A percentile compares a stretch with the other conserved stretches of the same genome.
phyloP scores from a whole-genome alignment of 2,888 invertebrate genomes.

The Digitonthophagus gazella region DNA sequence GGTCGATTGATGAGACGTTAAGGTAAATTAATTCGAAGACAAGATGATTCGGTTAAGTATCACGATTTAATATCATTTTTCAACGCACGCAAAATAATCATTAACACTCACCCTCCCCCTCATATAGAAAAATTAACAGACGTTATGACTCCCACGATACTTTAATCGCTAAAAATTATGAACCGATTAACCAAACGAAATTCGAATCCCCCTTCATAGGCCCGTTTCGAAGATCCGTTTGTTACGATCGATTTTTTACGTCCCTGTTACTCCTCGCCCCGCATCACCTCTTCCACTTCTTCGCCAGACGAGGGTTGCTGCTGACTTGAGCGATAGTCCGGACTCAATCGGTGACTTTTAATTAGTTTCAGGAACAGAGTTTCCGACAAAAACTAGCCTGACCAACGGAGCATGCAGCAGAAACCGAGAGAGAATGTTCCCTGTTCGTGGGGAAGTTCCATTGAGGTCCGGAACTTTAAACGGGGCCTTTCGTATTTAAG shows the following conservation, averaged over 20 bases:
- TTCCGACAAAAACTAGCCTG: constrained; percentile 42
- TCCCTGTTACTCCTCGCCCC: neutral
- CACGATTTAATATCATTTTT: neutral
- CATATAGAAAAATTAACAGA: neutral
- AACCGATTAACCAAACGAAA: neutral
- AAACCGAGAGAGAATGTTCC: constrained; percentile 30
- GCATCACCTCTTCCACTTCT: neutral
- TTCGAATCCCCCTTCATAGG: no score
- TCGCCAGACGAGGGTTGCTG: constrained; percentile 4
- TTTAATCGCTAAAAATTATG: neutral
- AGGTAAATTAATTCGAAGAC: no score
- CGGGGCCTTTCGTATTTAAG: constrained; percentile 48
- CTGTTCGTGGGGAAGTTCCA: no score
- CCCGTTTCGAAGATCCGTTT: no score
- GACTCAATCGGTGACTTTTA: constrained; percentile 50
- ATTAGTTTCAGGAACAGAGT: constrained; percentile 51
- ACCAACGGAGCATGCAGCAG: constrained; percentile 45
- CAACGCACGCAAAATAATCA: neutral
- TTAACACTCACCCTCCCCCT: neutral
- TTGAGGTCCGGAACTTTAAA: no score
- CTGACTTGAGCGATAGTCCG: constrained; percentile 44
- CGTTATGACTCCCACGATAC: neutral
- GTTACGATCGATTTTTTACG: neutral
- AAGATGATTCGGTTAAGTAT: no score
- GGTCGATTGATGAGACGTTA: no score